A percentile compares a stretch with the other conserved stretches of the same genome.
Evolutionary conservation across 2,113 vertebrate genomes (phyloP).

Genomic region (human): GRCh38 chr9:122479501-122480000

Average conservation of each 20-base stretch:
- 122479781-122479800: background rate
- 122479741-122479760: background rate
- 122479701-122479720: no score
- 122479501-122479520: background rate
- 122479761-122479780: background rate
- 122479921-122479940: background rate
- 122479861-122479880: background rate
- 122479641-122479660: background rate
- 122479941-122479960: background rate
- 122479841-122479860: background rate
- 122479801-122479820: background rate
- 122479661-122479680: background rate
- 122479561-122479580: slow-evolving; percentile 21
- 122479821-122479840: background rate
- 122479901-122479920: background rate
- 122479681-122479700: background rate
- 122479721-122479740: background rate
- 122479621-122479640: background rate
- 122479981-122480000: background rate
- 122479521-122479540: slow-evolving; percentile 3
- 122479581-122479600: background rate
- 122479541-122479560: slow-evolving; percentile 9
- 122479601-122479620: background rate
- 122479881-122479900: background rate
- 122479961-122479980: background rate